A percentile compares a stretch with the other conserved stretches of the same genome.
Evolutionary conservation across 2,888 invertebrate species (phyloP).

Genomic region (Lasioglossum zephyrum): DNA sequence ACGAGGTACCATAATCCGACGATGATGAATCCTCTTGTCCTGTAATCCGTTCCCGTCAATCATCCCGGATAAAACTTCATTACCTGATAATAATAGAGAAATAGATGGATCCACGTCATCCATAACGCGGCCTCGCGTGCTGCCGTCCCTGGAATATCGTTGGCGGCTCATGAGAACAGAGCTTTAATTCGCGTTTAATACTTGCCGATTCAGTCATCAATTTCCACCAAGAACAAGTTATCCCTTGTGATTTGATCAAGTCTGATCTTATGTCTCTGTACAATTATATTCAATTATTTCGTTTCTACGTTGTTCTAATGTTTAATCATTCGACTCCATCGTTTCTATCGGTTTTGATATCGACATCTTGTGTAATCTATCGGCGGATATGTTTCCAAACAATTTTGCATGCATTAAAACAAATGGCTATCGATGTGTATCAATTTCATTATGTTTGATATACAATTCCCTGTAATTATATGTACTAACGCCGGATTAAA

Average conservation of each 20-base stretch:
- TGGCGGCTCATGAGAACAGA: not conserved
- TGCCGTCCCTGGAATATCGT: not conserved
- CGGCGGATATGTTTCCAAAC: not conserved
- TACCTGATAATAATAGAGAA: constrained; percentile 52
- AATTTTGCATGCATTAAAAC: not conserved
- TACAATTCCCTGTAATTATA: not conserved
- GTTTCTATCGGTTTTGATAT: not conserved
- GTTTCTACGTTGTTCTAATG: not conserved
- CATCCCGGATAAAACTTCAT: constrained; percentile 62
- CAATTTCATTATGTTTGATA: not conserved
- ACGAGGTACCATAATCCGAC: constrained; percentile 55
- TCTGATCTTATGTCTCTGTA: too few relatives aligned
- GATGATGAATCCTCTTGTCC: constrained; percentile 65
- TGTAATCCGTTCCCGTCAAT: constrained; percentile 63
- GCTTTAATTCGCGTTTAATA: constrained; percentile 6
- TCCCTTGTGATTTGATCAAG: not conserved
- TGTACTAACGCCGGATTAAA: not conserved
- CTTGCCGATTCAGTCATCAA: not conserved
- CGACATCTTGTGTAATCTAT: not conserved
- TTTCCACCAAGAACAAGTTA: not conserved
- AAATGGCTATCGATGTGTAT: not conserved
- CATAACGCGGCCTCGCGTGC: constrained; percentile 1
- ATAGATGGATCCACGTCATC: constrained; percentile 38
- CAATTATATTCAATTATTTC: not conserved
- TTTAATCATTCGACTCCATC: not conserved